Conservation (phyloP, 2,888 invertebrate genomes). For the Sminthurides aquaticus region DNA sequence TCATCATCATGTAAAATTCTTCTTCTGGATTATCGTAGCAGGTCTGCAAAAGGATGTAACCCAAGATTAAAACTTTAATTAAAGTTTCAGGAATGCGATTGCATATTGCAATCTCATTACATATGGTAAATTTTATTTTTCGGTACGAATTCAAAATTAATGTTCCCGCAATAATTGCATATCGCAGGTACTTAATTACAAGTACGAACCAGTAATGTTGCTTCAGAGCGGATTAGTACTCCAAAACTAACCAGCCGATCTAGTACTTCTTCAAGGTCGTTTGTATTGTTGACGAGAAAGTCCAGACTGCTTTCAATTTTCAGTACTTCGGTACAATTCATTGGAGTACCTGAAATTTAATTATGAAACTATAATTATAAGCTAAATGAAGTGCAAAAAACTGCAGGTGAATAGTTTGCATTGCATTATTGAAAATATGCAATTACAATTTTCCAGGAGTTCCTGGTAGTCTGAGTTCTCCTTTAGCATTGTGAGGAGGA, state of each 20-base stretch:
- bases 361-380: no score
- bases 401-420: no score
- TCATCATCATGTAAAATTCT: slow-evolving; percentile 15
- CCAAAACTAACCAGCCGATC: not conserved
- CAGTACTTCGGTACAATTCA: not conserved
- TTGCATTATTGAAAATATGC: no score
- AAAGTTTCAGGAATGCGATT: no score
- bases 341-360: not conserved
- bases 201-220: not conserved
- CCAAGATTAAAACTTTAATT: not conserved
- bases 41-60: not conserved
- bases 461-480: not conserved
- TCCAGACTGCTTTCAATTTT: slow-evolving; percentile 1
- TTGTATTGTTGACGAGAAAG: not conserved
- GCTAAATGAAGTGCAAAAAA: no score
- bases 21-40: slow-evolving; percentile 10
- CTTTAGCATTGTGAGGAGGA: not conserved
- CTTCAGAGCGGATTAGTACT: not conserved
- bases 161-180: no score
- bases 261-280: not conserved
- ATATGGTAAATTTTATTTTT: no score
- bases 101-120: no score
- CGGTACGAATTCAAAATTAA: no score
- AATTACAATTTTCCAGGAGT: not conserved
- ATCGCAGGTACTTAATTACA: no score